Evolutionary conservation across 1,140 invertebrate genomes (phyloP).

Genomic region (Plectrocnemia conspersa): DNA sequence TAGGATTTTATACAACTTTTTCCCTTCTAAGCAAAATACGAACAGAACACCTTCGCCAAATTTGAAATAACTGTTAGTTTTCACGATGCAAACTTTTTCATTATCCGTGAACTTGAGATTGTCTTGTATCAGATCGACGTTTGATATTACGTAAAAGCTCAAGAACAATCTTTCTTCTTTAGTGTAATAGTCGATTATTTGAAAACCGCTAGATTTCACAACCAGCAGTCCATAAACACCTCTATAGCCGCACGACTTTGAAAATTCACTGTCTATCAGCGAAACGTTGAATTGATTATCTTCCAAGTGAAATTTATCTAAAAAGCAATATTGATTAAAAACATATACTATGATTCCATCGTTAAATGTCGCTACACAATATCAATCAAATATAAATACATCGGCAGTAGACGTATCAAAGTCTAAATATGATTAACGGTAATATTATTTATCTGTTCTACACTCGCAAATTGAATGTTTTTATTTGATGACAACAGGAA

Average conservation of each 20-base stretch:
- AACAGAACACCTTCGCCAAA: background rate
- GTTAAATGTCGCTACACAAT: too few species aligned
- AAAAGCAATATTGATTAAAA: constrained; percentile 12
- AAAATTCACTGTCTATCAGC: constrained; percentile 30
- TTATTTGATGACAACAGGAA: too few species aligned
- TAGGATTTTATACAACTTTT: background rate
- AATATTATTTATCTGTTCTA: too few species aligned
- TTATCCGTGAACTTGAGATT: constrained; percentile 20
- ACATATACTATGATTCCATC: too few species aligned
- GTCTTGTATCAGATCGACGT: constrained; percentile 7
- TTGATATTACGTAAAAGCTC: constrained; percentile 18
- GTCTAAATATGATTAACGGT: too few species aligned
- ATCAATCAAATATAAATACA: background rate
- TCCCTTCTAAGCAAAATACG: background rate
- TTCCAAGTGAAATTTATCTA: constrained; percentile 16
- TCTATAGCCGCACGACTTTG: constrained; percentile 27
- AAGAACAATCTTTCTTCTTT: constrained; percentile 12
- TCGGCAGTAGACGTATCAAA: too few species aligned
- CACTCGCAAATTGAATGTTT: too few species aligned
- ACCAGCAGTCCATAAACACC: constrained; percentile 23
- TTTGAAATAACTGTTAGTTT: constrained; percentile 27
- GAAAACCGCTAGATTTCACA: constrained; percentile 18
- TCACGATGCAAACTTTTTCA: constrained; percentile 25
- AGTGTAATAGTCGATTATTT: constrained; percentile 19
- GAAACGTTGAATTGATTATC: constrained; percentile 23